A percentile compares a stretch with the other conserved stretches of the same genome.
These are phyloP conservation scores for Zenarchopterus dispar DNA, from an alignment of 2,797 vertebrate species.

Conservation along the genomic window DNA sequence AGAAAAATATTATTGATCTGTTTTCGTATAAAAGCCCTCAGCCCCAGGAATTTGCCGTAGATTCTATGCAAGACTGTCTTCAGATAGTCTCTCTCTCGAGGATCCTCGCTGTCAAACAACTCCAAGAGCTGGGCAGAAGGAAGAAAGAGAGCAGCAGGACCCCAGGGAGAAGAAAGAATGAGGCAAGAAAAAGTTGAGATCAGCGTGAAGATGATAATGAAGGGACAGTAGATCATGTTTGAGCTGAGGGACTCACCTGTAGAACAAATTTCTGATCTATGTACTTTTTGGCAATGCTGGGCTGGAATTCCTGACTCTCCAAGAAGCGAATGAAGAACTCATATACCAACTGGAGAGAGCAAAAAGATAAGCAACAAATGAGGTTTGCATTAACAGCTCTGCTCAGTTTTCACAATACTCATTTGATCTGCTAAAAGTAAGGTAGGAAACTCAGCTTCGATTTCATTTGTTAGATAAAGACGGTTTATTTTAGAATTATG, in stretches of 20 bases:
- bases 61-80: constrained; percentile 99
- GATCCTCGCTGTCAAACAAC: constrained; percentile 98
- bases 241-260: constrained; percentile 86
- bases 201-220: neutral
- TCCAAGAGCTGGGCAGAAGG: constrained; percentile 89
- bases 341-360: constrained; percentile 90
- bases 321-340: constrained; percentile 99
- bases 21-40: constrained; percentile 99
- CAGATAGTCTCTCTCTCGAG: constrained; percentile 98
- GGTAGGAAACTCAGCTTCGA: too few species aligned
- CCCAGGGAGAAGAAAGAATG: neutral
- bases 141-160: neutral
- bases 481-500: too few species aligned
- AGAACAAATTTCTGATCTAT: constrained; percentile 99
- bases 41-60: constrained; percentile 99
- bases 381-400: neutral
- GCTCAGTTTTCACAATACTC: too few species aligned
- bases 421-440: too few species aligned
- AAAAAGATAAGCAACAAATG: neutral
- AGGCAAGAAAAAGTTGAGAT: neutral
- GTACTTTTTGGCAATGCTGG: constrained; percentile 99
- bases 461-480: too few species aligned
- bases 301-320: constrained; percentile 99
- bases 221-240: too few species aligned
- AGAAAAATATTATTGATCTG: constrained; percentile 99